These are phyloP conservation scores for Hemiprocne comata DNA, from an alignment of 2,113 vertebrate genomes.

Conservation along the genomic window DNA sequence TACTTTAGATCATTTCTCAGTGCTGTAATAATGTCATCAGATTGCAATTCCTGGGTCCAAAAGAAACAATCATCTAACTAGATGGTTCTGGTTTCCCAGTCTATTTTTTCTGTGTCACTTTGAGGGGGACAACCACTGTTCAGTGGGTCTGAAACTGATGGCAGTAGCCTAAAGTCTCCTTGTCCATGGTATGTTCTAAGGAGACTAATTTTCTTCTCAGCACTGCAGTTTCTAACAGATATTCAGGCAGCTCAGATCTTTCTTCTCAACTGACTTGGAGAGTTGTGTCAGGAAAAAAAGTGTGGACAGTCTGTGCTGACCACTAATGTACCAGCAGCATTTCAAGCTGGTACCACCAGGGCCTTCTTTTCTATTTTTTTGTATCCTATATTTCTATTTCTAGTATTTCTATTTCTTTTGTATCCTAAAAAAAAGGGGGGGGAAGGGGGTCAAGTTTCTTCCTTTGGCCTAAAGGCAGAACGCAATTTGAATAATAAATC, in stretches of 20 bases:
- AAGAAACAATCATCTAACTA: conserved; percentile 17
- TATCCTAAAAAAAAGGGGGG: not conserved
- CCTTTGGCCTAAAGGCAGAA: not conserved
- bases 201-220: not conserved
- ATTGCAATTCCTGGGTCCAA: not conserved
- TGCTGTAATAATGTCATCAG: conserved; percentile 30
- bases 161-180: not conserved
- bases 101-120: not conserved
- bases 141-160: not conserved
- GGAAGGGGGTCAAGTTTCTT: not conserved
- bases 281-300: not conserved
- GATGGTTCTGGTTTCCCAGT: conserved; percentile 4
- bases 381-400: no score
- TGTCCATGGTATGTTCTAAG: not conserved
- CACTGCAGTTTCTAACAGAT: not conserved
- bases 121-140: conserved; percentile 1
- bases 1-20: conserved; percentile 45
- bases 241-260: not conserved
- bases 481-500: not conserved
- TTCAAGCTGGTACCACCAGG: not conserved
- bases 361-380: not conserved
- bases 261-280: not conserved
- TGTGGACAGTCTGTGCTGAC: not conserved
- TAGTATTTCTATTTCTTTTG: no score
- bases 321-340: not conserved